phyloP scores from a whole-genome alignment of 1,140 invertebrate species.

The Meloidogyne chitwoodi region DNA sequence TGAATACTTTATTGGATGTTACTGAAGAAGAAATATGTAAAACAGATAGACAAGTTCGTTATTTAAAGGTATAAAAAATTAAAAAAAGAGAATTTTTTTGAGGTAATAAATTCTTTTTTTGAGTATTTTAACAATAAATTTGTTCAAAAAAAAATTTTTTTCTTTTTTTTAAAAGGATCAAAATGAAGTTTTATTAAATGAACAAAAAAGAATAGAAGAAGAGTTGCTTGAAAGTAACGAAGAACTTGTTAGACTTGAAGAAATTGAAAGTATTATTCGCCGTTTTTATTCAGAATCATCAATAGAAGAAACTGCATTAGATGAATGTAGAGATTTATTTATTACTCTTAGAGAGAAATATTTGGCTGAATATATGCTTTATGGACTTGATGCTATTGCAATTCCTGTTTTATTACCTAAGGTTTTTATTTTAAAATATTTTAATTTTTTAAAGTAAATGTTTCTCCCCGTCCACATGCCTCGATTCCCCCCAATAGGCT shows the following conservation, averaged over 20 bases:
- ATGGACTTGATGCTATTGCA: conserved; percentile 63
- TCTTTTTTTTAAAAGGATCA: conserved; percentile 68
- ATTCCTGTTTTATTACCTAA: conserved; percentile 62
- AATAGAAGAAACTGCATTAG: conserved; percentile 61
- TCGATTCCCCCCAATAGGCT: no score
- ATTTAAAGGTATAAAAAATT: conserved; percentile 67
- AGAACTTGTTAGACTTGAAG: conserved; percentile 28
- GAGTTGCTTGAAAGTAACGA: conserved; percentile 6
- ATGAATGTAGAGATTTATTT: conserved; percentile 73
- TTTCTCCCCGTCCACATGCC: no score
- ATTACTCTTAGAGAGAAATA: conserved; percentile 69
- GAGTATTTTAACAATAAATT: no score
- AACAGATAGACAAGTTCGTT: conserved; percentile 76
- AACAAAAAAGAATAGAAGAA: conserved; percentile 69
- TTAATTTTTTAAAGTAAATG: no score
- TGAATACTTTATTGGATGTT: conserved; percentile 75
- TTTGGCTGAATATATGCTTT: conserved; percentile 64
- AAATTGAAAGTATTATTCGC: conserved; percentile 33
- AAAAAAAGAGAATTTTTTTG: no score
- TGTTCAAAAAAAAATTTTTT: neutral
- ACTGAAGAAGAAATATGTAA: conserved; percentile 89
- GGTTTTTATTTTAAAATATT: conserved; percentile 20
- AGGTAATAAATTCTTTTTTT: no score
- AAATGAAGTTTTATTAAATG: conserved; percentile 60
- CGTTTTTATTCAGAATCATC: conserved; percentile 20